A percentile compares a stretch with the other conserved stretches of the same genome.
Conservation (phyloP, 2,797 vertebrate species). For the Sebastes taczanowskii region DNA sequence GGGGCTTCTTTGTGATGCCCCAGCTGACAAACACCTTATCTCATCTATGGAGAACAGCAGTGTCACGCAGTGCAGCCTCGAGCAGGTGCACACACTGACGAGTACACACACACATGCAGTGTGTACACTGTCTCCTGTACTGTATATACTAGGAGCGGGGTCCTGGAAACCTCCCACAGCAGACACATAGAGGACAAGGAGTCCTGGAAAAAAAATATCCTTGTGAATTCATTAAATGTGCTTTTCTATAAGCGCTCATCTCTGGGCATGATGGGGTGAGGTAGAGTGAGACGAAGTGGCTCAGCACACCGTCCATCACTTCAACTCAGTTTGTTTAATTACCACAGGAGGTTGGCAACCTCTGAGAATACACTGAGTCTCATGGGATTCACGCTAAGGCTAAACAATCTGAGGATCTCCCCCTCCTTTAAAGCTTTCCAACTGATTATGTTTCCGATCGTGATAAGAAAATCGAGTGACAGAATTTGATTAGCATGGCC, state of each 20-base stretch:
- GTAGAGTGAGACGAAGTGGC: neutral
- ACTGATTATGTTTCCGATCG: conserved; percentile 60
- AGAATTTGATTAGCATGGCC: conserved; percentile 58
- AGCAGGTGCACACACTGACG: conserved; percentile 26
- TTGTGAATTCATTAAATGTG: neutral
- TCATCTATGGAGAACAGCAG: conserved; percentile 60
- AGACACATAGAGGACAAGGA: neutral
- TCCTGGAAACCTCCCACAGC: conserved; percentile 3
- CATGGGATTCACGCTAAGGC: conserved; percentile 50
- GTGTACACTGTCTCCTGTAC: neutral
- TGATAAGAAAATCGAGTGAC: conserved; percentile 66
- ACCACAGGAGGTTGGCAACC: conserved; percentile 39
- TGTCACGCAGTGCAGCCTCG: conserved; percentile 42
- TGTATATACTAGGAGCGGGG: conserved; percentile 4
- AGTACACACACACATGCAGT: neutral
- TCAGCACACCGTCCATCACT: conserved; percentile 17
- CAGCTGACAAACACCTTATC: conserved; percentile 70
- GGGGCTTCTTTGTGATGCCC: conserved; percentile 54
- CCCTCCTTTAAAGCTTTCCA: conserved; percentile 57
- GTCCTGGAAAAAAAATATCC: conserved; percentile 1
- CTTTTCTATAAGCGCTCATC: neutral
- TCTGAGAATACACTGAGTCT: conserved; percentile 30
- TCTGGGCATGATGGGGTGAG: neutral
- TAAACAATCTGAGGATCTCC: conserved; percentile 61
- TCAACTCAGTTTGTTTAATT: conserved; percentile 52